phyloP scores from a whole-genome alignment of 2,888 invertebrate species.

The Sturmia bella region DNA sequence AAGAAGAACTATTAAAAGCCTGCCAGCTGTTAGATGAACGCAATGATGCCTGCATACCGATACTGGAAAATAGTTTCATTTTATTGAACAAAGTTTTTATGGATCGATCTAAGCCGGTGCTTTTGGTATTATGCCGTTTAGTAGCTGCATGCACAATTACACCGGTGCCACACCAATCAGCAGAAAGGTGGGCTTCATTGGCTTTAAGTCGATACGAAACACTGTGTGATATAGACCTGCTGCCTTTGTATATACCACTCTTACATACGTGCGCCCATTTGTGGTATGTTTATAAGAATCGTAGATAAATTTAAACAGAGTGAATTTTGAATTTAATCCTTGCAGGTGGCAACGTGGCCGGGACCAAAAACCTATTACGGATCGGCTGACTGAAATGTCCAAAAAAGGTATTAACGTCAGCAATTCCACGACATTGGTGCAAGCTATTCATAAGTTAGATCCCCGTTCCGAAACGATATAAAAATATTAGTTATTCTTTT shows the following conservation, averaged over 20 bases:
- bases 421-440: conserved; percentile 84
- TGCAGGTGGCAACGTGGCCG: conserved; percentile 85
- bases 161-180: conserved; percentile 84
- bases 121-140: conserved; percentile 86
- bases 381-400: conserved; percentile 85
- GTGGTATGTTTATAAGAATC: conserved; percentile 82
- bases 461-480: conserved; percentile 80
- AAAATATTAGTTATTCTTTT: conserved; percentile 25
- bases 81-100: conserved; percentile 85
- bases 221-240: conserved; percentile 87
- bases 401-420: conserved; percentile 86
- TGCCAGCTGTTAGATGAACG: conserved; percentile 84
- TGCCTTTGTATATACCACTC: conserved; percentile 87
- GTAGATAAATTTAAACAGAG: background rate
- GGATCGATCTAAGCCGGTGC: conserved; percentile 86
- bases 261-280: conserved; percentile 86
- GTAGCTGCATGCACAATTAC: conserved; percentile 84
- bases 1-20: conserved; percentile 85
- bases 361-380: conserved; percentile 85
- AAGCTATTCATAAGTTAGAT: conserved; percentile 85
- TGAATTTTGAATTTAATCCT: conserved; percentile 63
- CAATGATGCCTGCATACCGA: conserved; percentile 84
- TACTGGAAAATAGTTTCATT: conserved; percentile 87
- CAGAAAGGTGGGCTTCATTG: conserved; percentile 87
- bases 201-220: conserved; percentile 88